phyloP scores from a whole-genome alignment of 2,113 vertebrate genomes.

The Myiagra hebetior region DNA sequence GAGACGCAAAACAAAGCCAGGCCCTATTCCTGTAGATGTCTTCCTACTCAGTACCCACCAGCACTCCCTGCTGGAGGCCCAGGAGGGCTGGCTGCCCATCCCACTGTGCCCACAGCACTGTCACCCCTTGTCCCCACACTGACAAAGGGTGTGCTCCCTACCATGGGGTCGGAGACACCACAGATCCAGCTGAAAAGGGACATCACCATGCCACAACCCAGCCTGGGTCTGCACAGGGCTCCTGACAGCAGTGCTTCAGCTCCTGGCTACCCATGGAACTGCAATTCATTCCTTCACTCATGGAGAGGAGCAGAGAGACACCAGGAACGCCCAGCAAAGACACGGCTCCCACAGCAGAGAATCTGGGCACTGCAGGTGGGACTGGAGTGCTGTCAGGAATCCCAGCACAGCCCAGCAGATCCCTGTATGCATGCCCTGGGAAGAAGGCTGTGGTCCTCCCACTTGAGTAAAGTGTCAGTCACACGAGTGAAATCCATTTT shows the following conservation, averaged over 20 bases:
- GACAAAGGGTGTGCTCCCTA: too few species aligned
- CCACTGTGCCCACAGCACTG: not conserved
- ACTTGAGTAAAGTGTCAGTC: not conserved
- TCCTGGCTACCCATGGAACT: not conserved
- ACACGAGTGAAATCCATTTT: accelerated
- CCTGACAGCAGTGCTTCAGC: not conserved
- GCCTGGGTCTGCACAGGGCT: accelerated
- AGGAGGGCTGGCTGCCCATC: not conserved
- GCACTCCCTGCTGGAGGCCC: too few species aligned
- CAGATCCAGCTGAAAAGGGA: not conserved
- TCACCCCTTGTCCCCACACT: accelerated
- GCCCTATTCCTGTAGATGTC: not conserved
- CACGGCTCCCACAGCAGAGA: not conserved
- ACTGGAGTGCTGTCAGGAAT: not conserved
- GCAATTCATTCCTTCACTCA: not conserved
- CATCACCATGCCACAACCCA: not conserved
- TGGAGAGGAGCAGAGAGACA: not conserved
- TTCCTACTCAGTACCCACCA: not conserved
- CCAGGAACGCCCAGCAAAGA: not conserved
- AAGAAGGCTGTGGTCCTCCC: not conserved
- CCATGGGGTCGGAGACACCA: accelerated
- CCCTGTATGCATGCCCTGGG: accelerated
- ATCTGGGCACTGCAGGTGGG: too few species aligned
- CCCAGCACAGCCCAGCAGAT: not conserved
- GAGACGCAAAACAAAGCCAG: not conserved